These are phyloP conservation scores for Schmidtea mediterranea DNA, from an alignment of 1,140 invertebrate species.

Conservation along the genomic window DNA sequence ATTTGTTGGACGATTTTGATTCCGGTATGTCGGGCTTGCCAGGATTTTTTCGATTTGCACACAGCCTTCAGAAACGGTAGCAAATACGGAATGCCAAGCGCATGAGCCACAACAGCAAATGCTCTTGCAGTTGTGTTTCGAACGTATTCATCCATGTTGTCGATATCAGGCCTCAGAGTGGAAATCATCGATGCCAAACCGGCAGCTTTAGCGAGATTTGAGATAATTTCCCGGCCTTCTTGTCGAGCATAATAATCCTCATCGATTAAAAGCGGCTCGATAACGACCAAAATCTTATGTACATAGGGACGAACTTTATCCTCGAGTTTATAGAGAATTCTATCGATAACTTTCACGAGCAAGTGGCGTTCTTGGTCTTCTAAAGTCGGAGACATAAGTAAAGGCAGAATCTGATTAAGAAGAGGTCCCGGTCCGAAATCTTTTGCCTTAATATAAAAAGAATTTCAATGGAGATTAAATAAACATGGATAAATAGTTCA, in stretches of 20 bases:
- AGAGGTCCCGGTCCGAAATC: conserved; percentile 91
- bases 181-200: conserved; percentile 99
- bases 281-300: conserved; percentile 95
- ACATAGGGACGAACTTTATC: conserved; percentile 94
- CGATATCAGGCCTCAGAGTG: conserved; percentile 97
- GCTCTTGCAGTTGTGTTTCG: conserved; percentile 92
- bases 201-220: conserved; percentile 95
- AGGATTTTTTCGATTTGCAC: conserved; percentile 93
- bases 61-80: conserved; percentile 95
- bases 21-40: conserved; percentile 92
- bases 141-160: conserved; percentile 98
- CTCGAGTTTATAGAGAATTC: conserved; percentile 91
- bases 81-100: conserved; percentile 81
- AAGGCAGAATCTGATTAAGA: conserved; percentile 89
- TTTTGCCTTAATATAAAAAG: conserved; percentile 32
- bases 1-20: conserved; percentile 99
- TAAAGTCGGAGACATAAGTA: conserved; percentile 92
- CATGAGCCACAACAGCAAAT: conserved; percentile 94
- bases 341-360: conserved; percentile 87
- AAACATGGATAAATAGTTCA: too few relatives aligned
- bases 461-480: conserved; percentile 38
- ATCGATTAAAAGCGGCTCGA: conserved; percentile 90
- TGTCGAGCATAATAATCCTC: conserved; percentile 99
- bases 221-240: conserved; percentile 95
- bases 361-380: conserved; percentile 97